phyloP scores from a whole-genome alignment of 1,140 invertebrate species.

The Caenorhabditis brenneri region DNA sequence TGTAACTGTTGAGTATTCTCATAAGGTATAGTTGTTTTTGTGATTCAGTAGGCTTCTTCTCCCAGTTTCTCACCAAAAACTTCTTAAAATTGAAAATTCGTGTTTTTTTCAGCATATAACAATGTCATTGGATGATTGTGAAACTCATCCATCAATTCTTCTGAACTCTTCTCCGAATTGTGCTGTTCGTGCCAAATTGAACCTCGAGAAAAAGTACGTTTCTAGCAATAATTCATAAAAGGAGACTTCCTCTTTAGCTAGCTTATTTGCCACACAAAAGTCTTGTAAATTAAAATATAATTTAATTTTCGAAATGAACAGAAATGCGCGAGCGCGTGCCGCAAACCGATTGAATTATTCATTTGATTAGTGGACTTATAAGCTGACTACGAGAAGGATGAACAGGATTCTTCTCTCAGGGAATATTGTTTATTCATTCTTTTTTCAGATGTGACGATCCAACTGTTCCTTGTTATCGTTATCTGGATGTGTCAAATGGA shows the following conservation, averaged over 20 bases:
- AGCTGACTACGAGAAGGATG: conserved; percentile 74
- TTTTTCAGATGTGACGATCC: conserved; percentile 79
- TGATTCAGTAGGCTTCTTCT: background rate
- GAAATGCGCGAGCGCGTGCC: background rate
- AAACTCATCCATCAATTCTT: conserved; percentile 79
- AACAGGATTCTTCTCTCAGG: background rate
- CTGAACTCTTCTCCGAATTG: conserved; percentile 75
- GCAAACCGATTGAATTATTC: conserved; percentile 31
- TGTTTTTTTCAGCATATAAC: conserved; percentile 79
- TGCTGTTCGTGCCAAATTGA: conserved; percentile 79
- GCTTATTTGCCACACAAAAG: background rate
- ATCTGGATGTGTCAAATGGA: conserved; percentile 91
- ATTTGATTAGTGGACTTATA: conserved; percentile 11
- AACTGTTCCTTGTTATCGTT: conserved; percentile 90
- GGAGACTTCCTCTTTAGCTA: background rate
- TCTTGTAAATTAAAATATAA: conserved; percentile 3
- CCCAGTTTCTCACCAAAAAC: too few species aligned
- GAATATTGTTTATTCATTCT: conserved; percentile 2
- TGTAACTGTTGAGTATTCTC: conserved; percentile 85
- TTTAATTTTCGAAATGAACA: conserved; percentile 33
- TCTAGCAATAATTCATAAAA: conserved; percentile 48
- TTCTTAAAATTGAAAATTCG: background rate
- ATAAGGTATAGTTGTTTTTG: conserved; percentile 76
- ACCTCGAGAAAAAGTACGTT: conserved; percentile 73
- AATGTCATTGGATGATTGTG: conserved; percentile 87